These are phyloP conservation scores for Bujurquina vittata DNA, from an alignment of 2,113 vertebrate genomes.

Conservation along the genomic window DNA sequence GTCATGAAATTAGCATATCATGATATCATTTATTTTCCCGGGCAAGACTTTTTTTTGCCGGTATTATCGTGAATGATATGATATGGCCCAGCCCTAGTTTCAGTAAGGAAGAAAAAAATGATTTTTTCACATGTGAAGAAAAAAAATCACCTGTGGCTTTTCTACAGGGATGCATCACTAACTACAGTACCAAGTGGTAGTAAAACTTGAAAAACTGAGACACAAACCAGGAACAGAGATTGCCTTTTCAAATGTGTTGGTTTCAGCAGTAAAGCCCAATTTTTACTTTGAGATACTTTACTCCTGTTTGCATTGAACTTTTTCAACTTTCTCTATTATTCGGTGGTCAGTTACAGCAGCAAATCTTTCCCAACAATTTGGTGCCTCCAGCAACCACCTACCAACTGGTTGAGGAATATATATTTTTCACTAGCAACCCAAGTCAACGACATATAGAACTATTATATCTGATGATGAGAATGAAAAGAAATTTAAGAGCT, in stretches of 20 bases:
- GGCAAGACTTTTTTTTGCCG: too few species aligned
- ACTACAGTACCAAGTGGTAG: too few species aligned
- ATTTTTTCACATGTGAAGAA: neutral
- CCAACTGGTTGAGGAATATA: too few species aligned
- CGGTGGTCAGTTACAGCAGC: neutral
- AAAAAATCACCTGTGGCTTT: neutral
- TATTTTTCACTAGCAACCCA: too few species aligned
- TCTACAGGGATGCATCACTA: neutral
- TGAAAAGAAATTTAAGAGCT: neutral
- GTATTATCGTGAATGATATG: too few species aligned
- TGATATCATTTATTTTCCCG: too few species aligned
- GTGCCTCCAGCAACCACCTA: too few species aligned
- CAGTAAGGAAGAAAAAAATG: neutral
- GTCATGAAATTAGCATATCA: too few species aligned
- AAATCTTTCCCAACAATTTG: neutral
- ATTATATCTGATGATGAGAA: neutral
- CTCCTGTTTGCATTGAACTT: too few species aligned
- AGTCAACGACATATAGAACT: neutral
- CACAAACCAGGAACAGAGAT: neutral
- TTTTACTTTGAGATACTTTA: neutral
- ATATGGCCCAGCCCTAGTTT: too few species aligned
- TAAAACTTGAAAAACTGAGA: neutral
- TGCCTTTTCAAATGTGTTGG: neutral
- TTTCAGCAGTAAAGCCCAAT: too few species aligned
- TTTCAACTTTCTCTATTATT: neutral